phyloP scores from a whole-genome alignment of 1,140 invertebrate species.

The Colletes latitarsis region DNA sequence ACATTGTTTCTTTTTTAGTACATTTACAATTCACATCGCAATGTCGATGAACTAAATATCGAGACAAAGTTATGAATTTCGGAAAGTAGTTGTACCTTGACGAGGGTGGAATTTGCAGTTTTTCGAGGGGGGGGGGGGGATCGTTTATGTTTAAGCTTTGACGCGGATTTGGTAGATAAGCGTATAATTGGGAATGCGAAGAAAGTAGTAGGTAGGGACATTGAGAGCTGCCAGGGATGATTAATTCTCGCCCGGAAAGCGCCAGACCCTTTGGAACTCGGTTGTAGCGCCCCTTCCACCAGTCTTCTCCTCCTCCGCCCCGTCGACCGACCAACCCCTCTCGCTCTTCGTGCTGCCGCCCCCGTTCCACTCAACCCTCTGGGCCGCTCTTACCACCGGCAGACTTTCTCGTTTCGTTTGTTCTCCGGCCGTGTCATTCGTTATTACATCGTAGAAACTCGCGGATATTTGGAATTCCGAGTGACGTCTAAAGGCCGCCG shows the following conservation, averaged over 20 bases:
- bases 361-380: slow-evolving; percentile 55
- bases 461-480: slow-evolving; percentile 79
- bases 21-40: too few species aligned
- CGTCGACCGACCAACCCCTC: slow-evolving; percentile 30
- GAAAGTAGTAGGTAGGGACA: slow-evolving; percentile 74
- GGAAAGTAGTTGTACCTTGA: not conserved
- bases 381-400: slow-evolving; percentile 61
- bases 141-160: slow-evolving; percentile 62
- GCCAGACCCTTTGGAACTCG: slow-evolving; percentile 73
- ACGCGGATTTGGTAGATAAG: slow-evolving; percentile 69
- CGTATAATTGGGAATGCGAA: slow-evolving; percentile 78
- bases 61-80: not conserved
- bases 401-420: slow-evolving; percentile 78
- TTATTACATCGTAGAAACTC: slow-evolving; percentile 79
- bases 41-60: too few species aligned
- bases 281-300: slow-evolving; percentile 67
- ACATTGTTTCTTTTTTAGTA: not conserved
- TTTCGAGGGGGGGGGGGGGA: slow-evolving; percentile 10
- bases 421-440: slow-evolving; percentile 77
- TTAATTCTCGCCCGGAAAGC: slow-evolving; percentile 75
- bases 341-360: slow-evolving; percentile 39
- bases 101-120: slow-evolving; percentile 9
- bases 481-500: slow-evolving; percentile 72
- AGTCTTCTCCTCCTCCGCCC: slow-evolving; percentile 33
- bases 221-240: slow-evolving; percentile 76